Evolutionary conservation across 1,140 invertebrate genomes (phyloP).

Genomic region (Camponotus floridanus): DNA sequence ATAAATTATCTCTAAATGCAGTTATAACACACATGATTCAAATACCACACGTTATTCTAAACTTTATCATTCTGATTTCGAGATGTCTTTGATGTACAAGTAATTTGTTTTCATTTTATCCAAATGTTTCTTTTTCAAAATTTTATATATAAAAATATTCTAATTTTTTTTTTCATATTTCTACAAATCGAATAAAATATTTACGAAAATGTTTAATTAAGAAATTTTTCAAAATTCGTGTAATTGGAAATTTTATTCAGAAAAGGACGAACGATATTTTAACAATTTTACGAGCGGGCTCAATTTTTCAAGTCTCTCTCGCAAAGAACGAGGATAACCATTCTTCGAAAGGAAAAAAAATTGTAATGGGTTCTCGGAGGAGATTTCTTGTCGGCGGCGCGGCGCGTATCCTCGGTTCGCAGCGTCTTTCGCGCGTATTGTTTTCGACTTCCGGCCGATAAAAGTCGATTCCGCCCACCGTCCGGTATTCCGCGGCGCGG

Average conservation of each 20-base stretch:
- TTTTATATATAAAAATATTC: background rate
- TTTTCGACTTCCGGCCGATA: slow-evolving; percentile 85
- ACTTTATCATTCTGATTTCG: background rate
- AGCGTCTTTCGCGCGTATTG: slow-evolving; percentile 80
- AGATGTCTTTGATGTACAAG: background rate
- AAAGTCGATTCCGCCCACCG: slow-evolving; percentile 80
- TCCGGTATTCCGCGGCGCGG: slow-evolving; percentile 66
- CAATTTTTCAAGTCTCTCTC: background rate
- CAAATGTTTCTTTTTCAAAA: background rate
- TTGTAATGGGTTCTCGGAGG: slow-evolving; percentile 12
- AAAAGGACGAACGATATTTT: background rate
- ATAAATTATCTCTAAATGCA: slow-evolving; percentile 40
- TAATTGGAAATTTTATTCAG: background rate
- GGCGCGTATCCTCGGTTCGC: slow-evolving; percentile 40
- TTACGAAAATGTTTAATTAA: background rate
- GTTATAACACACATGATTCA: slow-evolving; percentile 9
- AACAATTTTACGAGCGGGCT: background rate
- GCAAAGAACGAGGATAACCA: background rate
- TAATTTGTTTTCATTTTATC: background rate
- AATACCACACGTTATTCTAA: background rate
- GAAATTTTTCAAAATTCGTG: background rate
- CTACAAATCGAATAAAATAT: background rate
- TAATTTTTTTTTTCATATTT: background rate
- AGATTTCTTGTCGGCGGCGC: slow-evolving; percentile 16
- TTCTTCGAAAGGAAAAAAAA: background rate